Evolutionary conservation across 2,113 vertebrate genomes (phyloP).

Genomic region (Sapayoa aenigma): DNA sequence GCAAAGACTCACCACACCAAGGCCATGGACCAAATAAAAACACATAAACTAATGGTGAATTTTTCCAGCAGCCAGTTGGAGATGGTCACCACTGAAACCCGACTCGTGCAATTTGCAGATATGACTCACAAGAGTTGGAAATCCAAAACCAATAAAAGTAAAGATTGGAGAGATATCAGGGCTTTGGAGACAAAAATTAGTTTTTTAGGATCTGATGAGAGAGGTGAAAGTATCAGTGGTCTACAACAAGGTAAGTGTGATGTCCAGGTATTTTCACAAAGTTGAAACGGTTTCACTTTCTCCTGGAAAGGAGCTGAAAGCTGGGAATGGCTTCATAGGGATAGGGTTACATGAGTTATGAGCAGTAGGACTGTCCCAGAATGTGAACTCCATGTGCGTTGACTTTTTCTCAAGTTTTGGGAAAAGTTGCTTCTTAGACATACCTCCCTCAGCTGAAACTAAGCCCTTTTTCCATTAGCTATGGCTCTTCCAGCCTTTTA

Average conservation of each 20-base stretch:
- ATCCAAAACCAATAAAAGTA: slow-evolving; percentile 43
- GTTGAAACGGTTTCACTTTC: not conserved
- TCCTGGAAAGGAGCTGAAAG: not conserved
- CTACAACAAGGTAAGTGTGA: not conserved
- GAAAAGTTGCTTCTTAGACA: not conserved
- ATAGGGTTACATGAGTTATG: not conserved
- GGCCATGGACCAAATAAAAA: slow-evolving; percentile 15
- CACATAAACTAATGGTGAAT: not conserved
- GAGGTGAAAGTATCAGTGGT: not conserved
- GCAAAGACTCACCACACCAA: not conserved
- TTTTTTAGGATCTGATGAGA: slow-evolving; percentile 13
- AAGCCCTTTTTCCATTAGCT: not conserved
- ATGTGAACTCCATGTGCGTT: not conserved
- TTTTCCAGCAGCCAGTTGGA: slow-evolving; percentile 21
- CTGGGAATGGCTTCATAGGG: not conserved
- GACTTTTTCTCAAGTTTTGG: slow-evolving; percentile 5
- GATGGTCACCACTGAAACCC: slow-evolving; percentile 48
- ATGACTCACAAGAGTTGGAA: slow-evolving; percentile 40
- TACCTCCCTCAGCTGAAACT: not conserved
- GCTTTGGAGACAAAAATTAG: not conserved
- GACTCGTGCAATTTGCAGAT: slow-evolving; percentile 48
- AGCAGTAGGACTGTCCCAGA: not conserved
- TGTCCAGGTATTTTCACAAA: not conserved
- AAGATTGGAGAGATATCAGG: slow-evolving; percentile 5
- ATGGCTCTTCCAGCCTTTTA: not conserved